These are phyloP conservation scores for Triplophysa siluroides DNA, from an alignment of 2,113 vertebrate species.

Conservation along the genomic window DNA sequence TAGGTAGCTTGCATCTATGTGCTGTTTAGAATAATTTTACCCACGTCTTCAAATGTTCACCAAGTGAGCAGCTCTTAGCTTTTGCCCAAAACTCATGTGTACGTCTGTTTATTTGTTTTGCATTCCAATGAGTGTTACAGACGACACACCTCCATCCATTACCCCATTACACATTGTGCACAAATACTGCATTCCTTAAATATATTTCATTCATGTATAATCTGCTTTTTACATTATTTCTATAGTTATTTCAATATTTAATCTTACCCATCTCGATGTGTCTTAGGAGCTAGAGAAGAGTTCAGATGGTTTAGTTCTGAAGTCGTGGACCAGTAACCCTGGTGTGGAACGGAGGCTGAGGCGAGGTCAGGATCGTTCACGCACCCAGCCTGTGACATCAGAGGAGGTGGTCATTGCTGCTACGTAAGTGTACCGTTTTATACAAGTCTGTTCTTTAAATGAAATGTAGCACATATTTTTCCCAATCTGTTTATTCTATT, in stretches of 20 bases:
- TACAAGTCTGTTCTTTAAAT: neutral
- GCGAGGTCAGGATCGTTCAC: constrained; percentile 87
- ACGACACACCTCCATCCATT: neutral
- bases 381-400: constrained; percentile 90
- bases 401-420: constrained; percentile 95
- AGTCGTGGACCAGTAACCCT: constrained; percentile 77
- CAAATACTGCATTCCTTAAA: neutral
- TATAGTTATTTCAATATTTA: neutral
- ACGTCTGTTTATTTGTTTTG: neutral
- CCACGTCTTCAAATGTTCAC: neutral
- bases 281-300: constrained; percentile 91
- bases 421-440: constrained; percentile 76
- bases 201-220: neutral
- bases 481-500: neutral
- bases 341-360: constrained; percentile 86
- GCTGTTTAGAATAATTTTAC: neutral
- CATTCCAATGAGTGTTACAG: neutral
- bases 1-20: no score
- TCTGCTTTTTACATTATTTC: neutral
- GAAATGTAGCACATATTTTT: neutral
- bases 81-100: neutral
- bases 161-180: neutral
- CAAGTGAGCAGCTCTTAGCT: neutral
- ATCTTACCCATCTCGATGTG: neutral
- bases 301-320: constrained; percentile 77